These are phyloP conservation scores for Antechinus flavipes DNA, from an alignment of 2,113 vertebrate species.

Conservation along the genomic window DNA sequence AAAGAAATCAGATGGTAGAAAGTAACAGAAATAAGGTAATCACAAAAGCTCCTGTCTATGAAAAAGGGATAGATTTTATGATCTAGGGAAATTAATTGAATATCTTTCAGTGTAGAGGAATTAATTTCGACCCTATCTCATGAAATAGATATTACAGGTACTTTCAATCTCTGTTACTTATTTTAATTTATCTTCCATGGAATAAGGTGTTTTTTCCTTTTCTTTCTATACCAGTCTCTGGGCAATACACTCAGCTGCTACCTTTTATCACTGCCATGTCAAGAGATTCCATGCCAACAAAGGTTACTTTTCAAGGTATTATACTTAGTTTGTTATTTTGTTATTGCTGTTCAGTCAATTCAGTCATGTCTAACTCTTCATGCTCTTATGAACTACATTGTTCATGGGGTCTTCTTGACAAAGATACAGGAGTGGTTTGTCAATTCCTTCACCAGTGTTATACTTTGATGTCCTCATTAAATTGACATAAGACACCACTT, in stretches of 20 bases:
- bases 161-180: constrained; percentile 2
- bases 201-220: background rate
- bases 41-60: background rate
- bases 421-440: background rate
- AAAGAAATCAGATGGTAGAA: constrained; percentile 52
- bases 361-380: background rate
- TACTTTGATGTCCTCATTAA: background rate
- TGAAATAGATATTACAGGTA: background rate
- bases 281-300: background rate
- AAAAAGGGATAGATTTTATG: constrained; percentile 29
- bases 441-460: background rate
- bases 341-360: background rate
- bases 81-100: constrained; percentile 21
- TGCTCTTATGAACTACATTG: background rate
- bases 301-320: background rate
- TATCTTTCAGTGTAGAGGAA: constrained; percentile 18
- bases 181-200: constrained; percentile 16
- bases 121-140: constrained; percentile 4
- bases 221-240: background rate
- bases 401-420: background rate
- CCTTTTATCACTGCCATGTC: background rate
- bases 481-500: background rate
- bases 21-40: background rate
- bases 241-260: background rate
- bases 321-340: background rate